Evolutionary conservation across 2,113 vertebrate species (phyloP).

Genomic region (Paralichthys olivaceus): DNA sequence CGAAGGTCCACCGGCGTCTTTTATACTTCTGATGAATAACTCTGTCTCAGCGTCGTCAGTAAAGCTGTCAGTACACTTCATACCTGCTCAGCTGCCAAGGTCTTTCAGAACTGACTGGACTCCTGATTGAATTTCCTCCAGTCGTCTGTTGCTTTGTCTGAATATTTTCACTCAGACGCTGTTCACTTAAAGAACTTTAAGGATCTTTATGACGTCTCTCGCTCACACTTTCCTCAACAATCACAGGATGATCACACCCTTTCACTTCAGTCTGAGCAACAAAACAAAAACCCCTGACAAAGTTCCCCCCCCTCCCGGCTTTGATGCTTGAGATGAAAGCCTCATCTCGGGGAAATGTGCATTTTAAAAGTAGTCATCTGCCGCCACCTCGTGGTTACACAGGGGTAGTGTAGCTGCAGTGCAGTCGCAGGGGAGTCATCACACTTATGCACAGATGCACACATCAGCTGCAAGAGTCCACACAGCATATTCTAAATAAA

Average conservation of each 20-base stretch:
- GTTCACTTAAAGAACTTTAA: too few relatives aligned
- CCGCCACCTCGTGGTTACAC: constrained; percentile 47
- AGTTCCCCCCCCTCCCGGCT: too few relatives aligned
- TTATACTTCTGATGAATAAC: too few relatives aligned
- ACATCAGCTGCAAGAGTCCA: constrained; percentile 42
- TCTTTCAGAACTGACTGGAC: background rate
- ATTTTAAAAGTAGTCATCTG: background rate
- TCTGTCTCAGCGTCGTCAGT: too few relatives aligned
- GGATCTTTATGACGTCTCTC: too few relatives aligned
- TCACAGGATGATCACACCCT: background rate
- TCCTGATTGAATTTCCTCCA: background rate
- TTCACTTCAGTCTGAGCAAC: too few relatives aligned
- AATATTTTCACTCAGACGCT: too few relatives aligned
- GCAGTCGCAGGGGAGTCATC: background rate
- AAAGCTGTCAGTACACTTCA: background rate
- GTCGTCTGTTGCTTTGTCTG: background rate
- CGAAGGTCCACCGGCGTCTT: background rate
- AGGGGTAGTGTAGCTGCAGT: fast-evolving
- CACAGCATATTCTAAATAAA: constrained; percentile 54
- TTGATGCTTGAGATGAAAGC: too few relatives aligned
- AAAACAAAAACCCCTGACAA: too few relatives aligned
- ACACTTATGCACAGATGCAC: constrained; percentile 16
- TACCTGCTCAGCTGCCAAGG: constrained; percentile 19
- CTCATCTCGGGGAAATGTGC: background rate
- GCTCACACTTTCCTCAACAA: background rate